Evolutionary conservation across 2,113 vertebrate genomes (phyloP).

Genomic region (Ibidorhyncha struthersii): DNA sequence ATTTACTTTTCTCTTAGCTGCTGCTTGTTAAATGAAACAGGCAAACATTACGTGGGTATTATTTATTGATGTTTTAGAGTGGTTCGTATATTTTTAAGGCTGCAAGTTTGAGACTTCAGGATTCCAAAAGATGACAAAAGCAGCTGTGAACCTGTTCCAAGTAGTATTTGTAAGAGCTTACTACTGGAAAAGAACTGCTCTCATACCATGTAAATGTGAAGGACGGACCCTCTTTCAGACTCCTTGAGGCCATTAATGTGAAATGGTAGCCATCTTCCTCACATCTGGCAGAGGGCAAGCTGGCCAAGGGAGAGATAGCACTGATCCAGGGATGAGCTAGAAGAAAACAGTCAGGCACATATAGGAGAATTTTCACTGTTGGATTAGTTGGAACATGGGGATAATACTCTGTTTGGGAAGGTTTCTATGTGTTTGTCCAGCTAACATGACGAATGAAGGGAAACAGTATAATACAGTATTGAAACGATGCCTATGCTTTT

Average conservation of each 20-base stretch:
- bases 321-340: neutral
- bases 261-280: neutral
- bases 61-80: neutral
- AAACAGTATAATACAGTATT: neutral
- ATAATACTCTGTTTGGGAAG: neutral
- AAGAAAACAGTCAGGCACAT: neutral
- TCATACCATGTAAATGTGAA: neutral
- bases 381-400: neutral
- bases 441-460: neutral
- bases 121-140: conserved; percentile 30
- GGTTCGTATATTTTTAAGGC: neutral
- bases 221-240: neutral
- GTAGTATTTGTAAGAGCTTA: neutral
- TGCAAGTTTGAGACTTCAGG: neutral
- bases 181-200: neutral
- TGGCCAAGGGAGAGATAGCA: neutral
- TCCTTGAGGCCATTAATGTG: neutral
- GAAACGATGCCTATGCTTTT: neutral
- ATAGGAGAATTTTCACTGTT: neutral
- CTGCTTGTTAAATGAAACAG: neutral
- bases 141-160: conserved; percentile 2
- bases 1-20: conserved; percentile 11
- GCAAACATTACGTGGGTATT: neutral
- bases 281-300: neutral
- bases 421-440: neutral